Conservation (phyloP, 2,888 invertebrate genomes). For the Amiota mariae region DNA sequence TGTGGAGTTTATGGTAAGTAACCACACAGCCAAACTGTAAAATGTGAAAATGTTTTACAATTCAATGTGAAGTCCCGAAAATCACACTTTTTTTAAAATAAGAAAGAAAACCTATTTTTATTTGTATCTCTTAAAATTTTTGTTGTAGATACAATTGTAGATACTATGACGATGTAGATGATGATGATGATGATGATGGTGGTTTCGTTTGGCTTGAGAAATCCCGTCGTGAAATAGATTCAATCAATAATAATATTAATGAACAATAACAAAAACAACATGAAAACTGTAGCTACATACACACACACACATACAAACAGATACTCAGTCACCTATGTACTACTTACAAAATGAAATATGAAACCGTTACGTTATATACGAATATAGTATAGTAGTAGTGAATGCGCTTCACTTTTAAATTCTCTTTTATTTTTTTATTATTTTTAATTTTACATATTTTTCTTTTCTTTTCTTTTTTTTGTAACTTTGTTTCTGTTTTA, state of each 20-base stretch:
- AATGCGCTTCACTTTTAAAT: constrained; percentile 4
- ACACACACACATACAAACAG: not conserved
- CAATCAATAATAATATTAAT: constrained; percentile 27
- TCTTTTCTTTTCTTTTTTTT: not conserved
- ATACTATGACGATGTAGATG: not conserved
- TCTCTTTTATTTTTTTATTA: constrained; percentile 10
- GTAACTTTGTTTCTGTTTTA: not conserved
- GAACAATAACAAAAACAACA: not conserved
- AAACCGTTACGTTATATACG: not conserved
- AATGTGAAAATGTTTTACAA: no score
- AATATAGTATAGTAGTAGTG: not conserved
- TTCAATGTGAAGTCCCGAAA: no score
- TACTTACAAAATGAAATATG: constrained; percentile 8
- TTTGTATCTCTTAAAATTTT: constrained; percentile 6
- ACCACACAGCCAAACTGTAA: no score
- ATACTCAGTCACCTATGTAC: not conserved
- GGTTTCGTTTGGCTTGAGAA: not conserved
- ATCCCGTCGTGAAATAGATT: constrained; percentile 28
- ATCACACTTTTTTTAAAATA: no score
- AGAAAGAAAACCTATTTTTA: not conserved
- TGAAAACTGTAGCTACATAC: not conserved
- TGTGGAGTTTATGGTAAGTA: no score
- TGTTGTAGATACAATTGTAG: not conserved
- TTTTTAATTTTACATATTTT: not conserved
- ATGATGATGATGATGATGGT: no score